Percentiles rank a stretch among this genome's conserved stretches.
phyloP scores from a whole-genome alignment of 1,140 invertebrate genomes.

The Glomeris maerens region DNA sequence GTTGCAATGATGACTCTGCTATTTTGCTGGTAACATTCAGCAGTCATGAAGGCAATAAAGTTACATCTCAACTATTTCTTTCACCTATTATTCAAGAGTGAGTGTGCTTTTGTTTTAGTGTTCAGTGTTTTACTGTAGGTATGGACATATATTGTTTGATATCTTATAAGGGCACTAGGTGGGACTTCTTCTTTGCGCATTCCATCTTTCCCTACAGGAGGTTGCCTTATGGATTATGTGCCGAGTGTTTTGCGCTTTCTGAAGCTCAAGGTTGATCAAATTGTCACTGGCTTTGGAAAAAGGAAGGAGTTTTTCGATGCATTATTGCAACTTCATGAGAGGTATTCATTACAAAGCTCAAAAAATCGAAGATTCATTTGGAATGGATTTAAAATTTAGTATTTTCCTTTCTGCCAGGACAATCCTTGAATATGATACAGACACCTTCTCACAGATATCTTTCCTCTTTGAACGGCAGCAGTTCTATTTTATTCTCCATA shows the following conservation, averaged over 20 bases:
- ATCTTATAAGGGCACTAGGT: slow-evolving; percentile 25
- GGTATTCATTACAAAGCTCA: slow-evolving; percentile 16
- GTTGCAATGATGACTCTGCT: slow-evolving; percentile 27
- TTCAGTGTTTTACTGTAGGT: background rate
- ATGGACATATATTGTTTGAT: too few species aligned
- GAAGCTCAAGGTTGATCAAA: slow-evolving; percentile 26
- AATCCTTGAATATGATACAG: slow-evolving; percentile 29
- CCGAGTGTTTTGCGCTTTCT: slow-evolving; percentile 24
- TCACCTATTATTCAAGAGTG: slow-evolving; percentile 31
- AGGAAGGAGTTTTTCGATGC: slow-evolving; percentile 29
- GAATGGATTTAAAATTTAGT: background rate
- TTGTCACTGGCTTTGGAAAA: slow-evolving; percentile 27
- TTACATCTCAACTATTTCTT: slow-evolving; percentile 29
- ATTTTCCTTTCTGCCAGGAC: slow-evolving; percentile 21
- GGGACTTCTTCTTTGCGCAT: slow-evolving; percentile 26
- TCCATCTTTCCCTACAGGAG: slow-evolving; percentile 25
- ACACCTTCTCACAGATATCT: slow-evolving; percentile 25
- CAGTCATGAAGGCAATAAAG: slow-evolving; percentile 23
- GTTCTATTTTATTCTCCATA: slow-evolving; percentile 29
- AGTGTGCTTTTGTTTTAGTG: slow-evolving; percentile 10
- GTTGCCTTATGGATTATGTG: slow-evolving; percentile 29
- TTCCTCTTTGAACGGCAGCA: slow-evolving; percentile 33
- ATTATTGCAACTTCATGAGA: slow-evolving; percentile 29
- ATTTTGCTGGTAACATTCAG: slow-evolving; percentile 26
- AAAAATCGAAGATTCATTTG: background rate